These are phyloP conservation scores for Mystacornis crossleyi DNA, from an alignment of 2,113 vertebrate species.

Conservation along the genomic window DNA sequence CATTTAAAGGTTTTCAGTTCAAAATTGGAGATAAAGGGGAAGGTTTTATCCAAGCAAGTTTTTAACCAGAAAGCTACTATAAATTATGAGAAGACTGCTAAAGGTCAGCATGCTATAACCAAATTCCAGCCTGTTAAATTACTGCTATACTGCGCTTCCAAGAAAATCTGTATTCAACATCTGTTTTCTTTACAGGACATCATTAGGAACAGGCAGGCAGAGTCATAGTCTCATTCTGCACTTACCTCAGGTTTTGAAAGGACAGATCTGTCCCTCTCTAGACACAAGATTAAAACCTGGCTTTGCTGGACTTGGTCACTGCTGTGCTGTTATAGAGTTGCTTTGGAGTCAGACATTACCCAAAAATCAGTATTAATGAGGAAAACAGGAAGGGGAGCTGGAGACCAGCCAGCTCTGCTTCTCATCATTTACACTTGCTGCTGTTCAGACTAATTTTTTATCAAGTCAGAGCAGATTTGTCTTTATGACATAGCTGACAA, in stretches of 20 bases:
- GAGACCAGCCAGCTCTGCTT: conserved; percentile 25
- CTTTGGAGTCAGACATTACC: conserved; percentile 27
- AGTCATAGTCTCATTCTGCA: not conserved
- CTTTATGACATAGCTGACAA: not conserved
- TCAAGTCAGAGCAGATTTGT: conserved; percentile 34
- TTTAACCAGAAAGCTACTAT: conserved; percentile 5
- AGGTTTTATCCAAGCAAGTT: not conserved
- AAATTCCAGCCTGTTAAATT: conserved; percentile 48
- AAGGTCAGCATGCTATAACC: conserved; percentile 38
- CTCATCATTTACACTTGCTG: conserved; percentile 38
- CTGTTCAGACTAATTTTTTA: conserved; percentile 32
- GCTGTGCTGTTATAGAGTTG: conserved; percentile 6
- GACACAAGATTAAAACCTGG: not conserved
- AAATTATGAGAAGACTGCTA: not conserved
- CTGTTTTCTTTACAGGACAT: conserved; percentile 43
- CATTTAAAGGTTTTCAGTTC: not conserved
- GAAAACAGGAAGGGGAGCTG: conserved; percentile 55
- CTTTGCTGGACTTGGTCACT: conserved; percentile 3
- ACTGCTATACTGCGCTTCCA: conserved; percentile 18
- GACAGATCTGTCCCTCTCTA: not conserved
- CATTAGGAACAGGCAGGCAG: not conserved
- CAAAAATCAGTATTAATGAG: conserved; percentile 39
- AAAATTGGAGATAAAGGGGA: not conserved
- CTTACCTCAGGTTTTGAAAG: conserved; percentile 57
- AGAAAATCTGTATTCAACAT: conserved; percentile 47